phyloP scores from a whole-genome alignment of 2,888 invertebrate genomes.

The Dynastes tityus region DNA sequence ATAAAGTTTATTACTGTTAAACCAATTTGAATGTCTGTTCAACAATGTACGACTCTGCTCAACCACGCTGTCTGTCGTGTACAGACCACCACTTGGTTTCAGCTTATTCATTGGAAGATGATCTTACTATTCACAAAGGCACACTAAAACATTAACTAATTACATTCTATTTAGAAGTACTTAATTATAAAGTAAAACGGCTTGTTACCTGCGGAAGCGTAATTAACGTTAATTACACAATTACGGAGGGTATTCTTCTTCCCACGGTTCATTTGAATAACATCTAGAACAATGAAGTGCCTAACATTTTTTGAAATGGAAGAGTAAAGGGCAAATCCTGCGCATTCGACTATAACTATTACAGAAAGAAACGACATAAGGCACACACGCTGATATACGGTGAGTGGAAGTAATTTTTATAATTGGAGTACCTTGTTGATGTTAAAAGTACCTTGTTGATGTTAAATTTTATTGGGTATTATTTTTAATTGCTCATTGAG shows the following conservation, averaged over 20 bases:
- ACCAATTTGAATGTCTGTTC: too few relatives aligned
- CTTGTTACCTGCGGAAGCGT: not conserved
- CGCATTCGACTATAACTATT: conserved; percentile 1
- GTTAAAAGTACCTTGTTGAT: not conserved
- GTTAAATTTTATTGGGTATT: not conserved
- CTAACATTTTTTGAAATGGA: conserved; percentile 16
- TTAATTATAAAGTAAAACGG: not conserved
- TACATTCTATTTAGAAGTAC: too few relatives aligned
- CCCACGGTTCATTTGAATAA: conserved; percentile 25
- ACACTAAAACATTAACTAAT: too few relatives aligned
- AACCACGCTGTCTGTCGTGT: too few relatives aligned
- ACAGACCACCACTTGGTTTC: too few relatives aligned
- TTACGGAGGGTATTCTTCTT: conserved; percentile 2
- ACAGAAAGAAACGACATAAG: not conserved
- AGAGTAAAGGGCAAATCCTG: conserved; percentile 9
- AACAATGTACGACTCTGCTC: too few relatives aligned
- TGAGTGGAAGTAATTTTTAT: too few relatives aligned
- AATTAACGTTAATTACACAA: conserved; percentile 24
- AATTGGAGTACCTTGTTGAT: not conserved
- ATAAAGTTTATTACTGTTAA: too few relatives aligned
- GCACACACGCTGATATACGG: not conserved
- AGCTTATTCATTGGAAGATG: too few relatives aligned
- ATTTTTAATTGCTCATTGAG: not conserved
- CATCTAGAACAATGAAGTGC: conserved; percentile 26
- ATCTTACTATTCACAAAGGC: too few relatives aligned